phyloP scores from a whole-genome alignment of 2,113 vertebrate genomes.

The Aramus guarauna region DNA sequence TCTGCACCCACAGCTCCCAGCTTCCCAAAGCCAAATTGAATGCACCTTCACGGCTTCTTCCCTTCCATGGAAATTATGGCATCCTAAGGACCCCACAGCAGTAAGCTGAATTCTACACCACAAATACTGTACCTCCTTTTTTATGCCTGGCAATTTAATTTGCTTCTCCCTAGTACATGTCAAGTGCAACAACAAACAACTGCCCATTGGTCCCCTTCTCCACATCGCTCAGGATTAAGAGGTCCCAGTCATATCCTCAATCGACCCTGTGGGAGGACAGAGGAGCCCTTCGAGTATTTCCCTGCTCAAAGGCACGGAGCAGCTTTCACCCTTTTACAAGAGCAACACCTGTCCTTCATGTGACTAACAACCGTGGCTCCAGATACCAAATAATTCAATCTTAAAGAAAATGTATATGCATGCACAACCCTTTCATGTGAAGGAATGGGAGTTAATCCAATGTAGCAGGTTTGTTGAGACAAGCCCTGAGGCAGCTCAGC shows the following conservation, averaged over 20 bases:
- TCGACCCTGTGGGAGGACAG: neutral
- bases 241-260: neutral
- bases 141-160: neutral
- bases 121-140: neutral
- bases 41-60: neutral
- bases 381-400: neutral
- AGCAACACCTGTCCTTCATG: neutral
- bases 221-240: neutral
- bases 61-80: neutral
- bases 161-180: neutral
- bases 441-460: constrained; percentile 23
- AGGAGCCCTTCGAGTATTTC: neutral
- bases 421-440: neutral
- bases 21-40: neutral
- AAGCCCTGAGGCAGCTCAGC: constrained; percentile 20
- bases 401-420: neutral
- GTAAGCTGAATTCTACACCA: neutral
- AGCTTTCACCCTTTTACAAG: neutral
- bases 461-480: constrained; percentile 8
- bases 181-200: neutral
- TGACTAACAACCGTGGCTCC: neutral
- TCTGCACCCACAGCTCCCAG: neutral
- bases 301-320: neutral
- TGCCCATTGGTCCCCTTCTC: neutral
- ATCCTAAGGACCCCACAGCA: neutral